Base-by-base conservation (phyloP, 2,888 invertebrate genomes). In the Arge pagana region DNA sequence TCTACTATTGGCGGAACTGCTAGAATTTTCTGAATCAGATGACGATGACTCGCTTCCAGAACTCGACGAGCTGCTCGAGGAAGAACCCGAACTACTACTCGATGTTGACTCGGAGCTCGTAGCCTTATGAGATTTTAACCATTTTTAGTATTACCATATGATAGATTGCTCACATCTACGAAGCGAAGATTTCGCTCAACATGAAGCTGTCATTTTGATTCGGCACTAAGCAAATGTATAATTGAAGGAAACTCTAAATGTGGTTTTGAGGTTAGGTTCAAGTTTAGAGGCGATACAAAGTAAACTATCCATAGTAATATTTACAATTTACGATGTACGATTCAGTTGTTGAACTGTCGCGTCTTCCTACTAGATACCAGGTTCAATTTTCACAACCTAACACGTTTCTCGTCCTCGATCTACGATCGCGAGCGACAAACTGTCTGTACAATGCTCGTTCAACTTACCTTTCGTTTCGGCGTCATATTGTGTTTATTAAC, bases 101-200 rank as follows among this genome's bases (percentile, higher is more conserved):
- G 74, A 68, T n/a, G 76, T 72, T 4, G 76, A 76, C 56, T 76
- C 76, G 2, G 76, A 76, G 53, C 76, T 76, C 7, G 74, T 74
- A 1, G 71, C 69, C 76, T 76, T 28, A n/a, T n/a, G 45, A 52
- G 7, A 37, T 28, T 26, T 8, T 26, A 8, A 26, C n/a, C 28
- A 3, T 3, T 26, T 26, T 26, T 2, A 3, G 2, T 26, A 10
- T 26, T 3, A 10, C n/a, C n/a, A 10, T 26, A n/a, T 26, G 8
- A 10, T 26, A 10, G 8, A 10, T 26, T 26, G n/a, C n/a, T 3
- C 2, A 3, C 28, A 26, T 26, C 8, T 2, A n/a, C n/a, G 28
- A 26, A 3, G 28, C n/a, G 2, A 8, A 26, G 28, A 3, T n/a
- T n/a, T n/a, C 8, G 28, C 28, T 10, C 10, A 26, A 26, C 28